Evolutionary conservation across 2,113 vertebrate species (phyloP), one percentile per base, ranked within the genome.

Genomic region (Perca fluviatilis): DNA sequence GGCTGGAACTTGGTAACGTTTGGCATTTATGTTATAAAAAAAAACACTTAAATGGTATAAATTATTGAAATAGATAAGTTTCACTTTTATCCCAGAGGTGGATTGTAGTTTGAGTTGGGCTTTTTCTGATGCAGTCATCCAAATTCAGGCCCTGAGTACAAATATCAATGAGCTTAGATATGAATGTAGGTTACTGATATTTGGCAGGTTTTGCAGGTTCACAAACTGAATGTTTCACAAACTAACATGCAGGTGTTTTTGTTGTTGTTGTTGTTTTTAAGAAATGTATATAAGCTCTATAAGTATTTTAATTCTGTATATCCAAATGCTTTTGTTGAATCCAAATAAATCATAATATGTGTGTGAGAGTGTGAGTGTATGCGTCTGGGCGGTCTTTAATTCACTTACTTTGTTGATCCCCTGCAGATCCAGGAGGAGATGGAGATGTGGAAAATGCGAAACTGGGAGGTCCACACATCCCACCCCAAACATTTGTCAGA

Each of bases 361-460:
- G 7, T 49, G 18, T 77, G 23, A 15, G 49, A 36, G 53, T 3
- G 53, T 46, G 23, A 2, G 53, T 43, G 4, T 23, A 14, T 60
- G 65, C 53, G 10, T 83, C 18, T 76, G 25, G 19, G 12, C 27
- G 54, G 11, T 25, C 49, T 61, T 70, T 73, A 30, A 56, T 77
- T 46, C 36, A 73, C 77, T 74, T 70, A 40, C 80, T 50, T 68
- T 73, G 21, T 69, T 60, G 14, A 66, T 16, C 19, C 19, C 15
- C 90, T 62, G 58, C 90, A 99, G 98, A 97, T 99, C 93, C 98
- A 99, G 77, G 98, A 99, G 87, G 97, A 99, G 88, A 96, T 94
- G 12, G 98, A 99, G 87, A 99, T 99, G 98, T 99, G 98, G 98
- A 99, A 99, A 93, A 96, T 97, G 91, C 95, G 98, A 84, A 96